These are phyloP conservation scores for Bostrychus sinensis DNA, from an alignment of 2,113 vertebrate genomes.

Conservation along the genomic window DNA sequence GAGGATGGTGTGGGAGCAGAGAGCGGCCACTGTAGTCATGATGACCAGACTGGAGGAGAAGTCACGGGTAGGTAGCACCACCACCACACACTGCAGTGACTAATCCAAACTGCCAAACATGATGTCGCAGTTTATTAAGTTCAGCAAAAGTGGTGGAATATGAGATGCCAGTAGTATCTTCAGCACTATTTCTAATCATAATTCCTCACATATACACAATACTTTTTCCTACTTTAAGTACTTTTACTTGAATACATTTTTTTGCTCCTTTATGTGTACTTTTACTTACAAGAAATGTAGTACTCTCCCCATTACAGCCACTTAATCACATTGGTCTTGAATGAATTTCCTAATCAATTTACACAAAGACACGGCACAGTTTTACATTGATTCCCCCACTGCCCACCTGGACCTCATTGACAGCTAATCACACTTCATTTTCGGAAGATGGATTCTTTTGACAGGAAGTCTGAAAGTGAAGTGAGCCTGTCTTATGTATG, in stretches of 20 bases:
- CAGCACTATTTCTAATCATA: too few species aligned
- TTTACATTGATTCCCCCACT: slow-evolving; percentile 39
- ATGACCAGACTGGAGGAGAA: slow-evolving; percentile 98
- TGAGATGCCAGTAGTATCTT: too few species aligned
- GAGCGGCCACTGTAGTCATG: slow-evolving; percentile 96
- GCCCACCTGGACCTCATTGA: slow-evolving; percentile 23
- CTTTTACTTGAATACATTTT: too few species aligned
- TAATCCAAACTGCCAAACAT: neutral
- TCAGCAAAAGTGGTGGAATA: neutral
- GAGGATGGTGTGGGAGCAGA: slow-evolving; percentile 99
- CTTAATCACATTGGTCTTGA: neutral
- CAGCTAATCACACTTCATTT: slow-evolving; percentile 41
- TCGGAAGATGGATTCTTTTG: slow-evolving; percentile 28
- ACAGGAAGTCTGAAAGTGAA: slow-evolving; percentile 21
- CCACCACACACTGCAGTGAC: neutral
- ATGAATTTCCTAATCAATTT: slow-evolving; percentile 31
- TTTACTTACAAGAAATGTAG: too few species aligned
- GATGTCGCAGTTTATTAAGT: neutral
- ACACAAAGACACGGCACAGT: slow-evolving; percentile 14
- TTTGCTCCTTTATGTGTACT: too few species aligned
- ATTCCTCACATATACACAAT: too few species aligned
- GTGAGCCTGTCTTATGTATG: slow-evolving; percentile 8
- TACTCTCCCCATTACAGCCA: neutral
- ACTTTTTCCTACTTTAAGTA: too few species aligned
- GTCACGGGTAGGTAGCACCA: slow-evolving; percentile 84